These are phyloP conservation scores for Spinus pinus DNA, from an alignment of 2,797 vertebrate species.

Conservation along the genomic window DNA sequence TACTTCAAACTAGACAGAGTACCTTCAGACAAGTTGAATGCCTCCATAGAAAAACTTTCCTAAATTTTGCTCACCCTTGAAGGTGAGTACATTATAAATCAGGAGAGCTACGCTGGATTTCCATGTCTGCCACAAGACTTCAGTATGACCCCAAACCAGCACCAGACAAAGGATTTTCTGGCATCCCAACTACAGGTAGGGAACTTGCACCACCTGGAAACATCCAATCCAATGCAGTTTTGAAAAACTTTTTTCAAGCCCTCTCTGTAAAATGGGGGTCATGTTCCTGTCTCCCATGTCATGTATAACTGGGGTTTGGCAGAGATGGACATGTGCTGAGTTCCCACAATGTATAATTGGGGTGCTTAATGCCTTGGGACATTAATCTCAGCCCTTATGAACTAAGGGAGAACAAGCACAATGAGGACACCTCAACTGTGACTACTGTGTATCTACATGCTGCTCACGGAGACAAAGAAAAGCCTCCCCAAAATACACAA, in stretches of 20 bases:
- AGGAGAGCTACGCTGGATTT: not conserved
- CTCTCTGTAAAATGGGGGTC: not conserved
- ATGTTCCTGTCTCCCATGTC: not conserved
- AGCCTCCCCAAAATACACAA: not conserved
- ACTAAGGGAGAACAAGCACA: not conserved
- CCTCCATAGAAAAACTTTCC: not conserved
- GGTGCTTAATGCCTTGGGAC: not conserved
- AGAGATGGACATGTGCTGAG: too few species aligned
- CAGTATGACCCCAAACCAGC: not conserved
- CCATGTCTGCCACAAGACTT: rapidly evolving
- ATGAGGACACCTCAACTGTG: not conserved
- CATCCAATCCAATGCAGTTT: not conserved
- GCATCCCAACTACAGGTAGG: not conserved
- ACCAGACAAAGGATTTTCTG: not conserved
- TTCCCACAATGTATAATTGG: rapidly evolving
- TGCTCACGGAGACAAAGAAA: not conserved
- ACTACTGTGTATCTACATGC: not conserved
- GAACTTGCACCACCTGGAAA: not conserved
- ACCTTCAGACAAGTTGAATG: not conserved
- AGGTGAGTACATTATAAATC: not conserved
- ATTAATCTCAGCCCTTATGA: not conserved
- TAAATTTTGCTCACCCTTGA: not conserved
- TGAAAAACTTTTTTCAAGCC: not conserved
- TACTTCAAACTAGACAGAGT: not conserved
- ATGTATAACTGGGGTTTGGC: rapidly evolving